Base-by-base conservation (phyloP, 2,797 vertebrate species). In the Pterois miles region DNA sequence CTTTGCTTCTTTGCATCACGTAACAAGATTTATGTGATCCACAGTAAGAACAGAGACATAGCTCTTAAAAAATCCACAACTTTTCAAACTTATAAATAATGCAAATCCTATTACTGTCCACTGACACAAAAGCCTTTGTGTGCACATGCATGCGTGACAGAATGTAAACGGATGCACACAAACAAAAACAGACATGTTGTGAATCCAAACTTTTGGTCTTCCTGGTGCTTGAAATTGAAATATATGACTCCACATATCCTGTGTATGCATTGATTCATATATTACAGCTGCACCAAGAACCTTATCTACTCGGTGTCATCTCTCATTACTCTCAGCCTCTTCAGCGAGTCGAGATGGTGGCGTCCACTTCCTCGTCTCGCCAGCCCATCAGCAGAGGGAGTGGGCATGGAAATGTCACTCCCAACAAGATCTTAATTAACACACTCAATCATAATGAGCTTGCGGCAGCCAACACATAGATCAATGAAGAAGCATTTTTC, bases 391-490 rank as follows among this genome's bases (percentile, higher is more conserved):
- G 67, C 60, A 71, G 70, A 71, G 59, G 70, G 48, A 36, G 66
- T 4, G 50, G 23, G 36, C 74, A 71, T 71, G 71, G 78, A 93
- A 91, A 92, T 89, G 87, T 87, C 88, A 83, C 71, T 80, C 86
- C 60, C 65, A 76, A 82, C 36, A 53, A 82, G 85, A 65, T 88
- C 84, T 93, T 93, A 92, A 94, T 94, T 88, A 92, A 80, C 76
- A 71, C 83, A 69, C 82, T 92, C 83, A 34, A 89, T 91, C 89
- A 89, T 85, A 74, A 71, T 82, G 78, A 73, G 48, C 65, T 29
- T 11, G 74, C n/a, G 2, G 68, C 74, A 68, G 77, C 73, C 77
- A 59, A 56, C 81, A 73, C 60, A 43, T 5, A 76, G 64, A 77
- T 83, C 79, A 66, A 78, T 12, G 20, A 80, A 60, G 62, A 87